These are phyloP conservation scores for Boloria euphrosyne DNA, from an alignment of 2,888 invertebrate species.

Conservation along the genomic window DNA sequence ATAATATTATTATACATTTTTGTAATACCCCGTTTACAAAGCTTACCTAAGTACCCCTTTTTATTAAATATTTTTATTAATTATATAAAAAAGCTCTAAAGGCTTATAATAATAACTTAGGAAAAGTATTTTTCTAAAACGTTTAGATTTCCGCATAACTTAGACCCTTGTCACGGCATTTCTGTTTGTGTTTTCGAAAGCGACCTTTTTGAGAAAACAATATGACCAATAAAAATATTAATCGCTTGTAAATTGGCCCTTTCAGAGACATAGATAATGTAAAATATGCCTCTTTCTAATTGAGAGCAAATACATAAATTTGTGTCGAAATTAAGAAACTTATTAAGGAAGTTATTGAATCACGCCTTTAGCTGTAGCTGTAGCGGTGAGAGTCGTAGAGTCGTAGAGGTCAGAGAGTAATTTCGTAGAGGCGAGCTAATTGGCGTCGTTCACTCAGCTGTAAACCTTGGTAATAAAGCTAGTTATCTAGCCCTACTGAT, in stretches of 20 bases:
- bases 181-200: conserved; percentile 19
- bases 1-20: neutral
- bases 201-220: conserved; percentile 16
- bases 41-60: neutral
- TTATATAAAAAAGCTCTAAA: conserved; percentile 5
- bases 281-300: neutral
- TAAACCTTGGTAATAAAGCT: no score
- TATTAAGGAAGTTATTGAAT: no score
- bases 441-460: no score
- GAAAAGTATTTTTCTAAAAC: conserved; percentile 4
- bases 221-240: neutral
- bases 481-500: no score
- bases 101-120: neutral
- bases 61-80: conserved; percentile 1
- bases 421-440: no score
- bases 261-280: neutral
- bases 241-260: neutral
- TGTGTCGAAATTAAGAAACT: no score
- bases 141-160: conserved; percentile 19
- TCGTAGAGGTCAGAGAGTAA: no score
- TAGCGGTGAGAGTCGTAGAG: no score
- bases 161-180: conserved; percentile 30
- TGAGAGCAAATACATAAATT: no score
- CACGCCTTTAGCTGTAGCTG: no score
- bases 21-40: neutral